Base-by-base conservation (phyloP, 1,140 invertebrate species). In the Hydropsyche tenuis region DNA sequence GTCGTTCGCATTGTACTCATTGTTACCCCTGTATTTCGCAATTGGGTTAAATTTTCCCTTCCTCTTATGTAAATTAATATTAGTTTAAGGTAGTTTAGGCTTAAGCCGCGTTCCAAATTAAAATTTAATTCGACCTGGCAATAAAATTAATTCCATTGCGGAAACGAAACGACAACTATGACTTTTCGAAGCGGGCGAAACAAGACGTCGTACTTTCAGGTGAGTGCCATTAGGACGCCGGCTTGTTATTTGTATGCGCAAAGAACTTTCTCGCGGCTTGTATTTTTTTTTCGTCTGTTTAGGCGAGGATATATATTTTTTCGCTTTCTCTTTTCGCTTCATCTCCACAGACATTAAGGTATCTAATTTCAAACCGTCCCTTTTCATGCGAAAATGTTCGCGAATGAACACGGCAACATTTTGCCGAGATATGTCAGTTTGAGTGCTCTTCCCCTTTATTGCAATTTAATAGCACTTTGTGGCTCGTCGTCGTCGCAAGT, bases 21-120 rank as follows among this genome's bases (percentile, higher is more conserved):
- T 60, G 56, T 60, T 60, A 12, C 56, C 22, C 22, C 30, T 4
- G 56, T 12, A 60, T 60, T 60, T 23, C 16, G 20, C 56, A 60
- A 60, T 60, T 25, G 25, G 12, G 23, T 11, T n/a, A 22, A 60
- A 60, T 60, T 23, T 60, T 25, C 18, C 22, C 18, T 14, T 25
- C 20, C 56, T n/a, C 56, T 60, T 60, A 14, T 25, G 56, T 27
- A 60, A 27, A 60, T 60, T 60, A 60, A 60, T 60, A 60, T 60
- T 60, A 60, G 22, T 60, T 23, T 60, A 25, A 60, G 20, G 23
- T 25, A 60, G 56, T 60, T 60, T 60, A 3, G 16, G 23, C 56
- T 20, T 60, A 11, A 60, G 12, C 18, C 22, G 56, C 56, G 56
- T 23, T 60, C 22, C 56, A 12, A 60, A 25, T 60, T 60, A 60